phyloP scores from a whole-genome alignment of 2,888 invertebrate genomes.

The Drosophila yooni region DNA sequence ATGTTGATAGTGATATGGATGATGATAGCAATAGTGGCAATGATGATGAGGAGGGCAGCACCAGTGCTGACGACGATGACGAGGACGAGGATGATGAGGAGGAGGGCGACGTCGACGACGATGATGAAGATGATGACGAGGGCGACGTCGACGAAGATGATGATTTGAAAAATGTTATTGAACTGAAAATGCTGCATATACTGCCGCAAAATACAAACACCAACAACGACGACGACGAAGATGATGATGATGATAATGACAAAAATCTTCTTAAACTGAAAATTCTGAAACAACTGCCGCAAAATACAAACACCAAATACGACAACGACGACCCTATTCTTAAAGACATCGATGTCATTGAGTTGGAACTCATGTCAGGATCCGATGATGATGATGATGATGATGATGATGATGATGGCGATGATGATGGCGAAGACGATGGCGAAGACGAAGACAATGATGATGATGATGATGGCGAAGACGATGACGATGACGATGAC shows the following conservation, averaged over 20 bases:
- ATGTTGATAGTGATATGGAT: conserved; percentile 53
- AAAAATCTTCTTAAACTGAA: conserved; percentile 32
- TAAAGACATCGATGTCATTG: conserved; percentile 50
- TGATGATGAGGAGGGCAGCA: conserved; percentile 51
- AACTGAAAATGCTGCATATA: neutral
- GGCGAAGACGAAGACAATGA: conserved; percentile 55
- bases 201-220: too few species aligned
- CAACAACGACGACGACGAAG: too few species aligned
- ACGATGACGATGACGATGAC: conserved; percentile 48
- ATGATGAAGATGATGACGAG: conserved; percentile 48
- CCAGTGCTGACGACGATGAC: conserved; percentile 40
- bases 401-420: conserved; percentile 47
- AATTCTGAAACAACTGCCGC: conserved; percentile 12
- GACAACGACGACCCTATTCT: conserved; percentile 29
- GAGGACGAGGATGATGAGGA: conserved; percentile 51
- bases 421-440: conserved; percentile 26
- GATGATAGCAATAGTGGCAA: conserved; percentile 58
- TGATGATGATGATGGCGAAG: conserved; percentile 49
- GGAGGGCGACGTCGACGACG: conserved; percentile 44
- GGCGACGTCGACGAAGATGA: conserved; percentile 40
- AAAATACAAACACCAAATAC: conserved; percentile 24
- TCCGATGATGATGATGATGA: conserved; percentile 49
- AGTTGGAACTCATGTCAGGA: too few species aligned
- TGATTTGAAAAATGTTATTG: conserved; percentile 30
- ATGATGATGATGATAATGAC: conserved; percentile 11